Evolutionary conservation across 2,888 invertebrate genomes (phyloP), one percentile per base, ranked within the genome.

Genomic region (Papilio elwesi): DNA sequence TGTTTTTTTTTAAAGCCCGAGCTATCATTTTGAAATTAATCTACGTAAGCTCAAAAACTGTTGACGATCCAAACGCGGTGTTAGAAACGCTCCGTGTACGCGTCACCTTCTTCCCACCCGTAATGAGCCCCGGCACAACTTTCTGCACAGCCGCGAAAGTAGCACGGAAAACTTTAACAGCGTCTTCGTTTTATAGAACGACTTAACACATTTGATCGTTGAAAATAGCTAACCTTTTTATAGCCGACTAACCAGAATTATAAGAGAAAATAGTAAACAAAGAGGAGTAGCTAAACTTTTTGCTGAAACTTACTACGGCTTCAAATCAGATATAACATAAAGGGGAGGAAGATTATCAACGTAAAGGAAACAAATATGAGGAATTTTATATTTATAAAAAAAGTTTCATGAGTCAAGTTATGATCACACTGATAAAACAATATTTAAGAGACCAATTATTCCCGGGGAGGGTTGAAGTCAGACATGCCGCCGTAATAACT

Each of bases 121-220:
- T 93, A 93, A 93, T 93, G 93, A 93, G 93, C 91, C 89, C 89
- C 81, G 74, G 83, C 83, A 82, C 88, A 91, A 91, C 91, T 91
- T 91, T 91, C 91, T 88, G 89, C 86, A 87, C 88, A 88, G 88
- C 90, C 89, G 89, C 90, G 90, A 90, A 90, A 90, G 89, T 89
- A 91, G 93, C 93, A 91, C 91, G 93, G 93, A 93, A 93, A 93
- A 93, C 93, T 93, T 93, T 92, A 93, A 92, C 93, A 89, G 92
- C 93, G 92, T 93, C 93, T 93, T 92, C 89, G 85, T 76, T 80
- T 75, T 79, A 53, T 81, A 85, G 77, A 1, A 4, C 74, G 80
- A 52, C 43, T 26, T 9, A 66, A 11, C 36, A 26, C 6, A 8
- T 43, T 75, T 71, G 71, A 75, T 75, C 73, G 71, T 74, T 76